These are phyloP conservation scores for Paragorgia papillata DNA, from an alignment of 92 coral and sea anemone species.

Conservation along the genomic window DNA sequence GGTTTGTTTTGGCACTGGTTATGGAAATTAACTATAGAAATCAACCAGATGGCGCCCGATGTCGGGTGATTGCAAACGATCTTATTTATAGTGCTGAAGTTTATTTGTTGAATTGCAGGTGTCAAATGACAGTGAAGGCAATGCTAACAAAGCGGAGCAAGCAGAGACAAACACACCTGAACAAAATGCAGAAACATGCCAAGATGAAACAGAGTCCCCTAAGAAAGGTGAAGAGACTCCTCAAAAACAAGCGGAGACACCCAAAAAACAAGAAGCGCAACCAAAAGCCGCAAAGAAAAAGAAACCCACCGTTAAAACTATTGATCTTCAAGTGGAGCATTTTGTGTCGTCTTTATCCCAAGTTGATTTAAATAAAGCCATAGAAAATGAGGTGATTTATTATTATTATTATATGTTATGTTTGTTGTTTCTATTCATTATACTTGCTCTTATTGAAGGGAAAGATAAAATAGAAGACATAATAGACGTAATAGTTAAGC, in stretches of 20 bases:
- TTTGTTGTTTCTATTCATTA: not conserved
- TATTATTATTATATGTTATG: not conserved
- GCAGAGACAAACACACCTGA: slow-evolving; percentile 13
- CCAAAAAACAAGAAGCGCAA: slow-evolving; percentile 56
- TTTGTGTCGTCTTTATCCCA: slow-evolving; percentile 64
- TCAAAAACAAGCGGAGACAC: slow-evolving; percentile 44
- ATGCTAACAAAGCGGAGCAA: slow-evolving; percentile 6
- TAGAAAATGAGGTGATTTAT: slow-evolving; percentile 79
- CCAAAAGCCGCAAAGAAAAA: slow-evolving; percentile 79
- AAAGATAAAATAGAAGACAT: no score
- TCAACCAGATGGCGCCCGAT: no score
- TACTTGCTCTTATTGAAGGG: no score
- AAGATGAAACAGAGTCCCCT: slow-evolving; percentile 46
- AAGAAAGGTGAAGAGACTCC: slow-evolving; percentile 52
- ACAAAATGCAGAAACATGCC: slow-evolving; percentile 10
- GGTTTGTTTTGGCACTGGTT: no score
- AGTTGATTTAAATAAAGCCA: slow-evolving; percentile 58
- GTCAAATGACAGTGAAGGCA: slow-evolving; percentile 6
- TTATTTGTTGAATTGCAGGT: slow-evolving; percentile 2
- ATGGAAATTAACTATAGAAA: no score
- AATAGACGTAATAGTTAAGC: no score
- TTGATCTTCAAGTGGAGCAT: slow-evolving; percentile 74
- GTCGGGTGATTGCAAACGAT: no score
- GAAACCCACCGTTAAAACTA: slow-evolving; percentile 77
- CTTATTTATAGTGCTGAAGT: not conserved